phyloP scores from a whole-genome alignment of 2,113 vertebrate species.

The Brevimyrus niger region DNA sequence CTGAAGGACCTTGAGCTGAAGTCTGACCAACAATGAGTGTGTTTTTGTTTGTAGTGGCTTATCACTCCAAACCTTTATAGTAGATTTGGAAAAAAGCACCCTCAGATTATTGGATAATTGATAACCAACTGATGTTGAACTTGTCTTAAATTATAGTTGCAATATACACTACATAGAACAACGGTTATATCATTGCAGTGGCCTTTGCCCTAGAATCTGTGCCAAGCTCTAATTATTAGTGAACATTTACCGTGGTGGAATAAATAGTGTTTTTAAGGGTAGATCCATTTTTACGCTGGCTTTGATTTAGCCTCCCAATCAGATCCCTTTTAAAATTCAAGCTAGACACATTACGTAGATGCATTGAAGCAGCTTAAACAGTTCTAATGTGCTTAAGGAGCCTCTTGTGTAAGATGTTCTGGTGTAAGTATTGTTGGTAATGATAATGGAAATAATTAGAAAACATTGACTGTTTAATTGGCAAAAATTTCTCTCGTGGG shows the following conservation, averaged over 20 bases:
- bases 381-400: neutral
- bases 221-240: neutral
- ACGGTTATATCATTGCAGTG: neutral
- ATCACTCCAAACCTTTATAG: neutral
- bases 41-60: neutral
- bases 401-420: neutral
- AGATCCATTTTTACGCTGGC: neutral
- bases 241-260: neutral
- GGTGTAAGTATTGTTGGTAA: neutral
- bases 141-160: neutral
- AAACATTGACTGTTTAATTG: neutral
- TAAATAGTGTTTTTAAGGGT: neutral
- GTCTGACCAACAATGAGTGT: neutral
- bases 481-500: neutral
- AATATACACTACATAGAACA: neutral
- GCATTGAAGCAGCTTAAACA: slow-evolving; percentile 9
- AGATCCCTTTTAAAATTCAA: slow-evolving; percentile 5
- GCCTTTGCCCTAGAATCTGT: neutral
- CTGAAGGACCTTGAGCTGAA: neutral
- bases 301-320: neutral
- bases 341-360: slow-evolving; percentile 3
- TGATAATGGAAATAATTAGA: neutral
- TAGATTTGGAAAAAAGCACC: neutral
- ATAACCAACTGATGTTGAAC: neutral
- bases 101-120: neutral